phyloP scores from a whole-genome alignment of 2,113 vertebrate species.

The Eclectus roratus region DNA sequence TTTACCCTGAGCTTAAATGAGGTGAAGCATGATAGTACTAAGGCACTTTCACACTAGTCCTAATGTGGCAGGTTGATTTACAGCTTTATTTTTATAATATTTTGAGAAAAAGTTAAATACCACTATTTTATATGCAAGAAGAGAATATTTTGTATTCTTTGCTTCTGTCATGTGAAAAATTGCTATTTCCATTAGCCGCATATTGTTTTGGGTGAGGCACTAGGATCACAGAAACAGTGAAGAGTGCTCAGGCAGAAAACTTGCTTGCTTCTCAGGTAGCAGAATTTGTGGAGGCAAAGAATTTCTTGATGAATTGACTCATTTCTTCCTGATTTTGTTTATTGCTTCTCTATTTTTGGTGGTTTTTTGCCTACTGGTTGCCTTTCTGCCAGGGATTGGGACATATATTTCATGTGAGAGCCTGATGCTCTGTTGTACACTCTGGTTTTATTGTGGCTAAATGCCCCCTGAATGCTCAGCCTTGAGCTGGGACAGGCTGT shows the following conservation, averaged over 20 bases:
- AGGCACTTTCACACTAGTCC: not conserved
- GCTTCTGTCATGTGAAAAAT: not conserved
- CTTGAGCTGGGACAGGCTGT: not conserved
- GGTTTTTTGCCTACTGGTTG: fast-evolving
- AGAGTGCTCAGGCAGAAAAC: not conserved
- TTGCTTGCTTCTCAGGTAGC: not conserved
- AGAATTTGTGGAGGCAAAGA: not conserved
- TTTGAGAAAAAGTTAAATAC: not conserved
- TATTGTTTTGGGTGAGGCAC: not conserved
- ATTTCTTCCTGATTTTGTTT: not conserved
- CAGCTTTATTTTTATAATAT: not conserved
- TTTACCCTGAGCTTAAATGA: not conserved
- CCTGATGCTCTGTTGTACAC: not conserved
- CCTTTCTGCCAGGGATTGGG: not conserved
- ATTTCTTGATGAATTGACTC: not conserved
- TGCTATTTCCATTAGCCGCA: not conserved
- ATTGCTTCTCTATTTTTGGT: not conserved
- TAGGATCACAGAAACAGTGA: not conserved
- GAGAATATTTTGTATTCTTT: not conserved
- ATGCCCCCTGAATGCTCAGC: not conserved
- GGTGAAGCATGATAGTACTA: not conserved
- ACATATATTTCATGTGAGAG: fast-evolving
- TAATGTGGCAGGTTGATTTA: not conserved
- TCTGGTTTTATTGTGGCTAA: not conserved
- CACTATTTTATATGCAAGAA: not conserved